Conservation (phyloP, 2,888 invertebrate genomes). For the Parnassius orleans region DNA sequence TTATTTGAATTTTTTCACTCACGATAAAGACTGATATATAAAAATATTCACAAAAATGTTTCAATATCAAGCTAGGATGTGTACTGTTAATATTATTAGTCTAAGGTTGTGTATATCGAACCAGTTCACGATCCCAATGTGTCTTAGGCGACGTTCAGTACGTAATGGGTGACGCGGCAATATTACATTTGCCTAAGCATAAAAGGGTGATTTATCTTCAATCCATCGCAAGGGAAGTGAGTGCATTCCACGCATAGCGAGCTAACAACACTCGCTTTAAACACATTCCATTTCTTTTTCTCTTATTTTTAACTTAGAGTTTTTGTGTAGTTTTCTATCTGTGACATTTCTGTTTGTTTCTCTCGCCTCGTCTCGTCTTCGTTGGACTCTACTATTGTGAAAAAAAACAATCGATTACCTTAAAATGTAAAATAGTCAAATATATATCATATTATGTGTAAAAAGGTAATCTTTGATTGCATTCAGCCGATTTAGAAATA, state of each 20-base stretch:
- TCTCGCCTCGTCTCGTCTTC: neutral
- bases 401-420: no score
- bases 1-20: no score
- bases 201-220: conserved; percentile 53
- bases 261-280: conserved; percentile 36
- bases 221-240: conserved; percentile 41
- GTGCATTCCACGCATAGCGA: conserved; percentile 44
- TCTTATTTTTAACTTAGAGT: conserved; percentile 15
- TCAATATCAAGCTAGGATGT: no score
- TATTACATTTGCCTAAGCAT: conserved; percentile 24
- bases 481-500: no score
- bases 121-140: conserved; percentile 9
- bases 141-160: conserved; percentile 8
- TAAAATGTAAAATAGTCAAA: no score
- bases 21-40: no score
- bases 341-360: conserved; percentile 8
- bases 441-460: no score
- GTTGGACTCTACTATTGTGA: no score
- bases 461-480: no score
- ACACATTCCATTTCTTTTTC: conserved; percentile 36
- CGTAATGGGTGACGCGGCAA: conserved; percentile 20
- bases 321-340: conserved; percentile 16
- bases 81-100: no score
- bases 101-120: neutral
- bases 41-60: no score